These are phyloP conservation scores for Trachurus trachurus DNA, from an alignment of 2,797 vertebrate genomes.

Conservation along the genomic window DNA sequence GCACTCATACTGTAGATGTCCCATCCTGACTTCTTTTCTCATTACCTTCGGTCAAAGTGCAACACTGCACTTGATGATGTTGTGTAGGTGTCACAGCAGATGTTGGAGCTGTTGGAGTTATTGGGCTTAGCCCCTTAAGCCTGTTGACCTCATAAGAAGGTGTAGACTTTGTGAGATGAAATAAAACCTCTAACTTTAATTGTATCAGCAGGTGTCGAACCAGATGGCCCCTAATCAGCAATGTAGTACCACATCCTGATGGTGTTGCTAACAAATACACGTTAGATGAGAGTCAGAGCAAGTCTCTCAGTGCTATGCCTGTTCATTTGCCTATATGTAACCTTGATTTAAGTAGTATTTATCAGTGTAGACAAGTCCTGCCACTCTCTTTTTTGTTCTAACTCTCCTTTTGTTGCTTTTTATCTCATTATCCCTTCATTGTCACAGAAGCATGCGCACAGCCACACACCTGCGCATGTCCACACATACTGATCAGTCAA, in stretches of 20 bases:
- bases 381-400: neutral
- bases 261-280: neutral
- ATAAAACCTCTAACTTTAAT: neutral
- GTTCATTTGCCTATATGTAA: neutral
- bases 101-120: neutral
- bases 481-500: constrained; percentile 44
- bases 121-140: neutral
- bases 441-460: constrained; percentile 12
- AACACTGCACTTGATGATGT: neutral
- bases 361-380: neutral
- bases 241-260: neutral
- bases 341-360: neutral
- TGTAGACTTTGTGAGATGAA: neutral
- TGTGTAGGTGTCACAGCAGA: neutral
- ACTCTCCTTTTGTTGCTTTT: neutral
- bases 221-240: neutral
- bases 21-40: neutral
- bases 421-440: constrained; percentile 18
- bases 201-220: constrained; percentile 2
- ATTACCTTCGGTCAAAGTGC: neutral
- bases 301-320: neutral
- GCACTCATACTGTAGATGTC: neutral
- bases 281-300: neutral
- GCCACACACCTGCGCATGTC: constrained; percentile 4
- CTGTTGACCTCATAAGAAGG: neutral